Base-by-base conservation (phyloP, 2,797 vertebrate species). In the Tarsius wallacei region DNA sequence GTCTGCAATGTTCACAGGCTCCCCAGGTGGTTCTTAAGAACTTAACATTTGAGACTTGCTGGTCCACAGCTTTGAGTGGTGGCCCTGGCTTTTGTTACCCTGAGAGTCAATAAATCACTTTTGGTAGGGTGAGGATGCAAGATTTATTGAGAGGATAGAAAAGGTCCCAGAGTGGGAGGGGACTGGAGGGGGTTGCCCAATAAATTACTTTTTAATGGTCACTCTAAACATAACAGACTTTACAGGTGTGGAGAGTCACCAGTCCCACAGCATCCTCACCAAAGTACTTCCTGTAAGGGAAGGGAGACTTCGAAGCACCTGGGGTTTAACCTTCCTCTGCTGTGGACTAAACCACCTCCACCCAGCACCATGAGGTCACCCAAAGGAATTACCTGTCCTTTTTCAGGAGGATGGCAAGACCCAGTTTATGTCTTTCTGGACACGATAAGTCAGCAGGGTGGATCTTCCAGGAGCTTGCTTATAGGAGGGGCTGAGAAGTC, bases 151-250 rank as follows among this genome's bases (percentile, higher is more conserved):
- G 42, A 42, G 42, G 42, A 42, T 42, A 42, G 42, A 42, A 42
- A 42, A 42, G 42, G 5, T 42, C 42, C 42, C 42, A 42, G 42
- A 42, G 3, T 42, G 42, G 42, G 7, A 42, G 42, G 42, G 42
- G 42, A 42, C 42, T 42, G 42, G 42, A 42, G 42, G 42, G 42
- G 42, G 42, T 42, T 42, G 42, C 42, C 42, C 61, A 90, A 47
- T 59, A 95, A 89, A 82, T 83, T 42, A 90, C 51, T 73, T 94
- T 90, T 49, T 89, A 70, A 70, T 7, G 2, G 26, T 57, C 63
- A 47, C 47, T 64, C n/a, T 31, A 26, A 36, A 73, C 17, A 33
- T n/a, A 53, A 61, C 14, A 66, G 21, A 19, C 80, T 94, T 49
- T 16, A 17, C 22, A n/a, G 53, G 16, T 51, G 1, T 47, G 31